A percentile compares a stretch with the other conserved stretches of the same genome.
These are phyloP conservation scores for Limanda limanda DNA, from an alignment of 2,113 vertebrate species.

Conservation along the genomic window DNA sequence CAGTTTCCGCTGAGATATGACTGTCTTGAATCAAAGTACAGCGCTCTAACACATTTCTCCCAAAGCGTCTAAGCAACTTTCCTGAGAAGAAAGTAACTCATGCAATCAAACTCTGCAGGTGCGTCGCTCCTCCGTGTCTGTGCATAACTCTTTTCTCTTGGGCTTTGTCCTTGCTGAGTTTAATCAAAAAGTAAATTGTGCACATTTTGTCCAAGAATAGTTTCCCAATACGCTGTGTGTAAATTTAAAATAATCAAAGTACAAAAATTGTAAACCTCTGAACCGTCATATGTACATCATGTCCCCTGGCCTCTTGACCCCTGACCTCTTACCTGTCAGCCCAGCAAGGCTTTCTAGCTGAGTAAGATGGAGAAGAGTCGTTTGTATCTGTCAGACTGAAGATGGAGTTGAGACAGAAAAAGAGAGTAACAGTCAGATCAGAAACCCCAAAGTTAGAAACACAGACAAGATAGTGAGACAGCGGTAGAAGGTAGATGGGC, in stretches of 20 bases:
- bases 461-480: constrained; percentile 46
- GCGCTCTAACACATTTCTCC: background rate
- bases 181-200: background rate
- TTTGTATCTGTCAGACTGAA: constrained; percentile 80
- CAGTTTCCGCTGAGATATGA: constrained; percentile 7
- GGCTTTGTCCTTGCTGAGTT: background rate
- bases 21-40: constrained; percentile 13
- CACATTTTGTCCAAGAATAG: constrained; percentile 1
- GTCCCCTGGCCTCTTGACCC: constrained; percentile 38
- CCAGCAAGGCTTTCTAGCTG: constrained; percentile 79
- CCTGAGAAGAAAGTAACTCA: constrained; percentile 10
- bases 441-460: constrained; percentile 51
- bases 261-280: background rate
- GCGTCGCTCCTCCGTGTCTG: constrained; percentile 1
- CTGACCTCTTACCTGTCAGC: constrained; percentile 80
- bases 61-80: background rate
- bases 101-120: constrained; percentile 1
- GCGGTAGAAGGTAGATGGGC: constrained; percentile 13
- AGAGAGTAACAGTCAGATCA: constrained; percentile 49
- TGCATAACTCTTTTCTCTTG: background rate
- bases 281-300: background rate
- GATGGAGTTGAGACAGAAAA: constrained; percentile 59
- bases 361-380: constrained; percentile 76
- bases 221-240: background rate
- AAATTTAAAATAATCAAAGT: background rate